phyloP scores from a whole-genome alignment of 2,113 vertebrate genomes.

The Stercorarius parasiticus region DNA sequence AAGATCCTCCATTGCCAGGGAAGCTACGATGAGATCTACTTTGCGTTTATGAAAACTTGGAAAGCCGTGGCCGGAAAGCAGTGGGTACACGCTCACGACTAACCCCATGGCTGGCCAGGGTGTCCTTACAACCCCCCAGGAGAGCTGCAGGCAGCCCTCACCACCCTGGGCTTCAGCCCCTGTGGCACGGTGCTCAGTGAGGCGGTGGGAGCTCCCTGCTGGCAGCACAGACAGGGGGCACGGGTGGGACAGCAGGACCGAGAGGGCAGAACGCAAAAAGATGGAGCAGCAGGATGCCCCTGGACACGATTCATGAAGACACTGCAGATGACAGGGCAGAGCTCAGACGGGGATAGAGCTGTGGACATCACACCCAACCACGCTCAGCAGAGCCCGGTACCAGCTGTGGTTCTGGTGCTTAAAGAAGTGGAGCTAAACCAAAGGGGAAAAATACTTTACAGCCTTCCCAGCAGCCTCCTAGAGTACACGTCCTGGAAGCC shows the following conservation, averaged over 20 bases:
- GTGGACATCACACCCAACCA: accelerated
- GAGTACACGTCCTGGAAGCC: background rate
- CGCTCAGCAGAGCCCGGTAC: background rate
- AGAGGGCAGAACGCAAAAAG: background rate
- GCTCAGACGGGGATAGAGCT: background rate
- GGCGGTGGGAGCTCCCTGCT: background rate
- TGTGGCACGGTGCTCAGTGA: accelerated
- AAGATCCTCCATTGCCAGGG: background rate
- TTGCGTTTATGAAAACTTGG: background rate
- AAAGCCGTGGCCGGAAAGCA: background rate
- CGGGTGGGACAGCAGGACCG: background rate
- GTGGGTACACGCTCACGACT: accelerated
- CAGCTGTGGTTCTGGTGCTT: too few species aligned
- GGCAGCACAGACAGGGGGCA: background rate
- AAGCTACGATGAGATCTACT: background rate
- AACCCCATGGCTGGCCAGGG: accelerated
- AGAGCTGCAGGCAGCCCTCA: background rate
- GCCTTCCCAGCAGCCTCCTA: background rate
- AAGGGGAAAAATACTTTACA: background rate
- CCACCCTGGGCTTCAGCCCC: background rate
- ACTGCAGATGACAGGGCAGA: background rate
- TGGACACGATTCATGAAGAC: accelerated
- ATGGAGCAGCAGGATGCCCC: background rate
- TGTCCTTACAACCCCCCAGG: too few species aligned
- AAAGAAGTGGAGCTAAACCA: background rate